Evolutionary conservation across 1,140 invertebrate genomes (phyloP).

Genomic region (Olivierus martensii): DNA sequence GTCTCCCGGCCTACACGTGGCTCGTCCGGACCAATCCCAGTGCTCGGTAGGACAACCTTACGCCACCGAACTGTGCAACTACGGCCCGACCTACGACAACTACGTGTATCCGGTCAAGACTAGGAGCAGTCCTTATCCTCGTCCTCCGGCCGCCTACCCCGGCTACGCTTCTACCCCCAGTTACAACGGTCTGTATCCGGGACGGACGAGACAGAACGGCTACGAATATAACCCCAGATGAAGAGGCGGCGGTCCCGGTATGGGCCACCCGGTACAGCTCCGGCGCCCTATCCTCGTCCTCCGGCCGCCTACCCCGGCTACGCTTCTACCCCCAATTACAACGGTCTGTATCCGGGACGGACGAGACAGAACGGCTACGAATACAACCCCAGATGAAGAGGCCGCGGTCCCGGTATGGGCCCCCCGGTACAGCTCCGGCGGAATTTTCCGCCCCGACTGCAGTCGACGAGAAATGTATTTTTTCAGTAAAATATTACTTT

Average conservation of each 20-base stretch:
- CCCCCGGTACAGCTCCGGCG: too few relatives aligned
- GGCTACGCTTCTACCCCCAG: constrained; percentile 1
- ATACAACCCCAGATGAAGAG: constrained; percentile 24
- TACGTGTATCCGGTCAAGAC: constrained; percentile 20
- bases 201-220: constrained; percentile 13
- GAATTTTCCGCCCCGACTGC: too few relatives aligned
- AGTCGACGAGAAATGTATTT: too few relatives aligned
- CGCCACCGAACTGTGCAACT: constrained; percentile 34
- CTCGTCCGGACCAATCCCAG: background rate
- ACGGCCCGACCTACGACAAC: constrained; percentile 36
- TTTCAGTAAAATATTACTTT: too few relatives aligned
- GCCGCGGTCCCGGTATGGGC: too few relatives aligned
- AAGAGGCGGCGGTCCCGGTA: constrained; percentile 19
- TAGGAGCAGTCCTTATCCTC: constrained; percentile 13
- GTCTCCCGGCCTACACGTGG: background rate
- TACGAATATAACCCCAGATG: constrained; percentile 20
- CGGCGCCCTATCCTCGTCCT: constrained; percentile 16
- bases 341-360: constrained; percentile 1
- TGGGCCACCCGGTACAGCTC: too few relatives aligned
- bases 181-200: constrained; percentile 8
- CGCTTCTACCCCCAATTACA: constrained; percentile 3
- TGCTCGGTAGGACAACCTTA: constrained; percentile 31
- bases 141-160: constrained; percentile 6
- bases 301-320: constrained; percentile 6
- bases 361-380: constrained; percentile 18